A percentile compares a stretch with the other conserved stretches of the same genome.
Conservation (phyloP, 2,888 invertebrate species). For the Tiliacea citrago region DNA sequence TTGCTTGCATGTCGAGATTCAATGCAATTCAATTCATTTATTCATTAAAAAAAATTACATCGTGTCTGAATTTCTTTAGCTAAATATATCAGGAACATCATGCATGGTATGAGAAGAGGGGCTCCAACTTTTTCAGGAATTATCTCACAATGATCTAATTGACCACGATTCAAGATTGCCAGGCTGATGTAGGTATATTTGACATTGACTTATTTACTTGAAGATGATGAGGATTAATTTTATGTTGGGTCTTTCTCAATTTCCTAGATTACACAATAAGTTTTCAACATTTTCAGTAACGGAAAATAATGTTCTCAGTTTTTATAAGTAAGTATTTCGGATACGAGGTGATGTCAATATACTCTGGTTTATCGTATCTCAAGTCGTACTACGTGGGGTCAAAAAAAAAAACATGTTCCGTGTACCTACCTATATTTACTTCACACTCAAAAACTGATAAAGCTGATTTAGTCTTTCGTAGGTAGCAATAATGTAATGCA, state of each 20-base stretch:
- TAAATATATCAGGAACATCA: too few relatives aligned
- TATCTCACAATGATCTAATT: neutral
- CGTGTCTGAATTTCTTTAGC: too few relatives aligned
- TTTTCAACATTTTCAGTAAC: neutral
- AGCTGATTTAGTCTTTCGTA: slow-evolving; percentile 10
- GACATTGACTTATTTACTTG: too few relatives aligned
- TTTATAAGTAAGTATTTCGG: too few relatives aligned
- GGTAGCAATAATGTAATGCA: slow-evolving; percentile 1
- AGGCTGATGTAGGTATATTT: neutral
- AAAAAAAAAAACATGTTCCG: neutral
- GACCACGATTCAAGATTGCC: neutral
- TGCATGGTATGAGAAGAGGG: too few relatives aligned
- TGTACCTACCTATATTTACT: too few relatives aligned
- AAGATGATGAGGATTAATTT: neutral
- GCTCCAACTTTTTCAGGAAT: neutral
- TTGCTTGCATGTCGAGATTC: neutral
- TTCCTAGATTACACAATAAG: neutral
- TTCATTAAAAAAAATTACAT: too few relatives aligned
- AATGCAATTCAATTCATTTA: too few relatives aligned
- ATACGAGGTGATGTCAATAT: neutral
- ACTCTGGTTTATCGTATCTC: neutral
- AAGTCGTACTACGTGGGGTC: neutral
- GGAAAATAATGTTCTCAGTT: too few relatives aligned
- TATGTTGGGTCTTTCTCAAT: neutral
- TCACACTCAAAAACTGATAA: too few relatives aligned